phyloP scores from a whole-genome alignment of 2,113 vertebrate species.

The Psittacara wagleri region DNA sequence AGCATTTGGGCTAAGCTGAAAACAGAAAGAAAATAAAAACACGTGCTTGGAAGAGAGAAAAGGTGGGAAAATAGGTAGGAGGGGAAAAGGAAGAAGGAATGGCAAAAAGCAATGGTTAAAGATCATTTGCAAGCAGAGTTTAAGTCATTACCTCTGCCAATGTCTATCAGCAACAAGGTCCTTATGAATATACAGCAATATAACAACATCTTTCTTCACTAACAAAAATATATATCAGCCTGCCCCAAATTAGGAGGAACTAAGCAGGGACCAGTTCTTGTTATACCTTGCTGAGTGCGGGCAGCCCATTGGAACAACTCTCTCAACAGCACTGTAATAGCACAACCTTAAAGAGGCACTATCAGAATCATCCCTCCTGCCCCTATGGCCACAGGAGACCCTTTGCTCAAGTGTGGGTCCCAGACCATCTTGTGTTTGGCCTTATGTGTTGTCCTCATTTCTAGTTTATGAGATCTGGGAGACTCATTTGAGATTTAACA shows the following conservation, averaged over 20 bases:
- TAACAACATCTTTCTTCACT: not conserved
- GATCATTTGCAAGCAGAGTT: not conserved
- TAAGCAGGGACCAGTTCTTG: not conserved
- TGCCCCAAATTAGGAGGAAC: not conserved
- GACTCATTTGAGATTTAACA: conserved; percentile 50
- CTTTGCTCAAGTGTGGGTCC: not conserved
- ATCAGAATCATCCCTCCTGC: not conserved
- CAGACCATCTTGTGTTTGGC: not conserved
- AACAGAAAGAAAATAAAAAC: not conserved
- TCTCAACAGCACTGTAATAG: not conserved
- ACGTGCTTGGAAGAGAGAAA: not conserved
- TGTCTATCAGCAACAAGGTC: not conserved
- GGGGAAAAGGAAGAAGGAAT: not conserved
- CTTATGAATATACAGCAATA: not conserved
- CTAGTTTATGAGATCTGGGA: conserved; percentile 34
- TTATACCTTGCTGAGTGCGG: not conserved
- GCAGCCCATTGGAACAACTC: not conserved
- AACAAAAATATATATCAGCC: not conserved
- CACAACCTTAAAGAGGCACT: not conserved
- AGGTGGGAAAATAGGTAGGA: not conserved
- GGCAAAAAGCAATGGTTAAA: not conserved
- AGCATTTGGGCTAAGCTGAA: not conserved
- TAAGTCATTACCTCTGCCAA: not conserved
- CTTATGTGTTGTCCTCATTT: not conserved
- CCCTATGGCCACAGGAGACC: not conserved